A percentile compares a stretch with the other conserved stretches of the same genome.
phyloP scores from a whole-genome alignment of 2,797 vertebrate species.

The Acrocephalus scirpaceus region DNA sequence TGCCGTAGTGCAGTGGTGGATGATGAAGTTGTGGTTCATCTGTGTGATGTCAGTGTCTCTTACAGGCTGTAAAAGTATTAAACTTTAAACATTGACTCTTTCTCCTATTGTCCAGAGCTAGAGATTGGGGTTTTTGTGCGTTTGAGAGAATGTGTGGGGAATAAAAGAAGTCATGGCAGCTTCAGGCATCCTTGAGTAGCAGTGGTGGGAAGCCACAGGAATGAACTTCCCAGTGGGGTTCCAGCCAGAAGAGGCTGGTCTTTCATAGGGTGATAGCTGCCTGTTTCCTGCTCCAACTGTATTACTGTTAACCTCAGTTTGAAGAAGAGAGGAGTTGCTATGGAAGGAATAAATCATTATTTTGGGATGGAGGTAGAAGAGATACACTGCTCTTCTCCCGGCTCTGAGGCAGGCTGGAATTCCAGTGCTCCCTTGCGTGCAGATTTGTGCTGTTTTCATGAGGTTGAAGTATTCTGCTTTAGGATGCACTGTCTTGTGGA shows the following conservation, averaged over 20 bases:
- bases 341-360: not conserved
- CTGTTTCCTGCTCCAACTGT: not conserved
- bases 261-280: not conserved
- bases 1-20: not conserved
- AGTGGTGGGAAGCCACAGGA: not conserved
- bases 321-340: not conserved
- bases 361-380: not conserved
- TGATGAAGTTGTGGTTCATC: not conserved
- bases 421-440: not conserved
- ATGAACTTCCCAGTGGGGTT: not conserved
- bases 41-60: not conserved
- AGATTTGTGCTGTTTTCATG: not conserved
- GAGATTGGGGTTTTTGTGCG: not conserved
- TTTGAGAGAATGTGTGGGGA: not conserved
- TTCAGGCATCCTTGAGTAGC: not conserved
- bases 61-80: not conserved
- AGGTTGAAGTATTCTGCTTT: not conserved
- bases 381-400: not conserved
- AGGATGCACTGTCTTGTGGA: not conserved
- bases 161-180: not conserved
- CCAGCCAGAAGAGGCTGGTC: not conserved
- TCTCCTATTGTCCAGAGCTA: not conserved
- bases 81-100: not conserved
- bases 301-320: not conserved
- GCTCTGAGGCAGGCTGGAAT: not conserved